phyloP scores from a whole-genome alignment of 2,797 vertebrate species.

The Carcharodon carcharias region DNA sequence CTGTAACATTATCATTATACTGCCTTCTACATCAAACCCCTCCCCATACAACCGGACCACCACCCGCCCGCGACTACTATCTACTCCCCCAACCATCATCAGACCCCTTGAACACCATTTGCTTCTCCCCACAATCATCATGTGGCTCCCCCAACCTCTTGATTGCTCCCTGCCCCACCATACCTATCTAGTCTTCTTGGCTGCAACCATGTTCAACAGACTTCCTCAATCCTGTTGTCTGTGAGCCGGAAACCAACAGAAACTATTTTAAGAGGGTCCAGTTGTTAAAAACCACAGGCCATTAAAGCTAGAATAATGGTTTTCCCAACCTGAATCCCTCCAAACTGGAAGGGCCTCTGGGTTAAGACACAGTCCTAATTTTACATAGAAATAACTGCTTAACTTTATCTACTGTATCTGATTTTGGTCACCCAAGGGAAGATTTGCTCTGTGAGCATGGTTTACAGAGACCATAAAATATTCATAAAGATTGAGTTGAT shows the following conservation, averaged over 20 bases:
- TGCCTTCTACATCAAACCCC: not conserved
- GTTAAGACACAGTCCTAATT: not conserved
- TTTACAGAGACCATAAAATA: not conserved
- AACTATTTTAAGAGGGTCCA: not conserved
- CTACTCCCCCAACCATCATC: not conserved
- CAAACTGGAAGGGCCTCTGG: not conserved
- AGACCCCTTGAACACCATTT: not conserved
- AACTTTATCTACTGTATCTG: not conserved
- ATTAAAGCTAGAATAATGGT: not conserved
- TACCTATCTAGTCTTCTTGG: not conserved
- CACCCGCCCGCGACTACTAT: not conserved
- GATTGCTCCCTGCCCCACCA: not conserved
- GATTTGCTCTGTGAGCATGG: not conserved
- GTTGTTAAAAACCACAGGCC: not conserved
- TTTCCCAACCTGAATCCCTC: not conserved
- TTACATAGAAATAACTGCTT: not conserved
- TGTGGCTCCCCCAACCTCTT: not conserved
- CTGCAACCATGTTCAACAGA: not conserved
- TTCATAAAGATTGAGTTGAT: not conserved
- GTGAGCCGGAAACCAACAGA: not conserved
- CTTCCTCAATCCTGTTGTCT: not conserved
- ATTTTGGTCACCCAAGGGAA: conserved; percentile 2
- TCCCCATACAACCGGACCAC: not conserved
- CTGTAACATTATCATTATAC: too few species aligned
- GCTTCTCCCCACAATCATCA: not conserved